Evolutionary conservation across 2,113 vertebrate species (phyloP).

Genomic region (Meles meles): DNA sequence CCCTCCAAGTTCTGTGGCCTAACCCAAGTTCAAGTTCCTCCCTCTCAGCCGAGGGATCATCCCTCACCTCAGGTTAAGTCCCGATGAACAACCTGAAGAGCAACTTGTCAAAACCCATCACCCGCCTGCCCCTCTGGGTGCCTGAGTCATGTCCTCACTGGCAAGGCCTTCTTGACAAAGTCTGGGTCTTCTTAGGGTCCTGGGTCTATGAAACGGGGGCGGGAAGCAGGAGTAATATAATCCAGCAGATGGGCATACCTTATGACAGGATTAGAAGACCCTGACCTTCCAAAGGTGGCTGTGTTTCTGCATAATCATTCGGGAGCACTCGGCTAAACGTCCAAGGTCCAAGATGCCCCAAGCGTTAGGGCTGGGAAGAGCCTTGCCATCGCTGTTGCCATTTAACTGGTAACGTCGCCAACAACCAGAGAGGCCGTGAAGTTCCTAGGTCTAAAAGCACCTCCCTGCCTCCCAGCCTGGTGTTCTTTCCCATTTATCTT

Average conservation of each 20-base stretch:
- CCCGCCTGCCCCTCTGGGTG: background rate
- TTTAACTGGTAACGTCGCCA: background rate
- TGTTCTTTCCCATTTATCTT: background rate
- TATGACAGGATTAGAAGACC: background rate
- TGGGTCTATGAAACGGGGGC: background rate
- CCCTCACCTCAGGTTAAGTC: conserved; percentile 79
- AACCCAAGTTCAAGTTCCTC: conserved; percentile 71
- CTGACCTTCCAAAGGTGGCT: background rate
- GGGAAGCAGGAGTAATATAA: background rate
- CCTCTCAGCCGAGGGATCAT: conserved; percentile 73
- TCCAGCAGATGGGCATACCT: background rate
- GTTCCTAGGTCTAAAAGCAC: background rate
- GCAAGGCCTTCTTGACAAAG: background rate
- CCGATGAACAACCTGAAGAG: conserved; percentile 69
- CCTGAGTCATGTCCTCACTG: conserved; percentile 2
- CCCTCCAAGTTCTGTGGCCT: conserved; percentile 69
- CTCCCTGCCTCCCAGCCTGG: background rate
- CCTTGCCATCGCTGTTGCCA: too few species aligned
- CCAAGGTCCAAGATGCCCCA: background rate
- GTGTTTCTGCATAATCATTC: background rate
- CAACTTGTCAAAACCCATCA: conserved; percentile 76
- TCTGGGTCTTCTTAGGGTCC: background rate
- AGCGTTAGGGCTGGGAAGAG: background rate
- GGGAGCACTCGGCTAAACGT: background rate
- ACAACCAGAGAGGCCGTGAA: background rate